Conservation (phyloP, 2,113 vertebrate genomes). For the Pleuronectes platessa region DNA sequence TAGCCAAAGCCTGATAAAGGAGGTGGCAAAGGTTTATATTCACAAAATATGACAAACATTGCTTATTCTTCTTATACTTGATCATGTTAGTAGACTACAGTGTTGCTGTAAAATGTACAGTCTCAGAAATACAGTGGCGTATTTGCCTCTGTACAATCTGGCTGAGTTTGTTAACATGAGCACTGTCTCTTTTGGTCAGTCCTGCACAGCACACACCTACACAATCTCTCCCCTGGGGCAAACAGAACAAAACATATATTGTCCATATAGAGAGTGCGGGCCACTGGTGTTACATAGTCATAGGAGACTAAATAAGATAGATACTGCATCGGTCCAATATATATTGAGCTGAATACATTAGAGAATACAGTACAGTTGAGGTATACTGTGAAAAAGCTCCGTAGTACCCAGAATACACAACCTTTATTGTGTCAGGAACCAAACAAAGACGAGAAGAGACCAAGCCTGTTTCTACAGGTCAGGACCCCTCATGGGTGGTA, state of each 20-base stretch:
- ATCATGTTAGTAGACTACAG: background rate
- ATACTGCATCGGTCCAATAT: background rate
- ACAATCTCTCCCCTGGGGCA: background rate
- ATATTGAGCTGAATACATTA: background rate
- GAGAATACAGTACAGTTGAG: background rate
- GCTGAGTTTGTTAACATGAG: too few relatives aligned
- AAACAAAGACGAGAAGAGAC: background rate
- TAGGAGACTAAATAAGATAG: background rate
- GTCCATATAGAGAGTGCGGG: background rate
- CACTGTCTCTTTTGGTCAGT: background rate
- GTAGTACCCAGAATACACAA: background rate
- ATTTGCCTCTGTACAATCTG: background rate
- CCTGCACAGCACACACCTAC: background rate
- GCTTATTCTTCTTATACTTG: background rate
- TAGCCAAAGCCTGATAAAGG: background rate
- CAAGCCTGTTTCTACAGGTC: background rate
- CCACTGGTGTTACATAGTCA: background rate
- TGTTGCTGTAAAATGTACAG: background rate
- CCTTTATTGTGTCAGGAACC: background rate
- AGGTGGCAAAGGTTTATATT: background rate
- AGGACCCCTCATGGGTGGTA: too few relatives aligned
- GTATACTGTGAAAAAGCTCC: background rate
- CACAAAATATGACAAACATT: background rate
- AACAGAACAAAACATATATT: background rate
- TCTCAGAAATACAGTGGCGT: background rate